Conservation (phyloP, 2,888 invertebrate species). For the Drosophila pseudotakahashii region DNA sequence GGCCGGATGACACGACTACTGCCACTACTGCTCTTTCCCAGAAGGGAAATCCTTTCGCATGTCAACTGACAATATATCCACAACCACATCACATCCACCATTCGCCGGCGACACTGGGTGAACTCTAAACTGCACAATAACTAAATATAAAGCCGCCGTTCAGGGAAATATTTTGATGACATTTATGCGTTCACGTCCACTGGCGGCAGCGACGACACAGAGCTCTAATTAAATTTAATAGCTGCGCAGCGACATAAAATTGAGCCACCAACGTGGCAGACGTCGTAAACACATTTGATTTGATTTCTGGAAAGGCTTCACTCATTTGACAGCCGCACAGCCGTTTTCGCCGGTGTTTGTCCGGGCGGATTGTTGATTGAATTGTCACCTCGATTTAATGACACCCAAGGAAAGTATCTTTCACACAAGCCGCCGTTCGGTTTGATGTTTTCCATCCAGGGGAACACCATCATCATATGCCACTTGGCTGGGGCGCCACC, state of each 20-base stretch:
- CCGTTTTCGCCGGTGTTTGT: conserved; percentile 40
- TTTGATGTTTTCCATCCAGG: conserved; percentile 53
- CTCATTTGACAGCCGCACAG: conserved; percentile 48
- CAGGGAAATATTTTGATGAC: conserved; percentile 76
- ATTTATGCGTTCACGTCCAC: conserved; percentile 72
- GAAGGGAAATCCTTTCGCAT: conserved; percentile 68
- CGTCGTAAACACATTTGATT: conserved; percentile 77
- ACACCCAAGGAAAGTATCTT: conserved; percentile 18
- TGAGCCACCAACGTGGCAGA: conserved; percentile 65
- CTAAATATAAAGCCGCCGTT: conserved; percentile 62
- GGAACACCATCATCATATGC: conserved; percentile 12
- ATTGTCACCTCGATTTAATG: conserved; percentile 78
- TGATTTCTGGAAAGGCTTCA: conserved; percentile 74
- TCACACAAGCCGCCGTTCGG: conserved; percentile 34
- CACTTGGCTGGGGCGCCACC: conserved; percentile 58
- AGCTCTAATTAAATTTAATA: conserved; percentile 81
- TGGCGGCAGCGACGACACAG: conserved; percentile 62
- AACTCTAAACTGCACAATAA: conserved; percentile 41
- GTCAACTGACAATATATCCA: conserved; percentile 66
- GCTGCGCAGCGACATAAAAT: conserved; percentile 67
- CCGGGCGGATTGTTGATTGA: conserved; percentile 73
- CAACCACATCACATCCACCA: conserved; percentile 24
- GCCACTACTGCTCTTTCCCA: conserved; percentile 41
- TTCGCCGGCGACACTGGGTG: conserved; percentile 40
- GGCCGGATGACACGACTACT: conserved; percentile 38